Conservation (phyloP, 1,140 invertebrate species). For the Drosophila truncata region DNA sequence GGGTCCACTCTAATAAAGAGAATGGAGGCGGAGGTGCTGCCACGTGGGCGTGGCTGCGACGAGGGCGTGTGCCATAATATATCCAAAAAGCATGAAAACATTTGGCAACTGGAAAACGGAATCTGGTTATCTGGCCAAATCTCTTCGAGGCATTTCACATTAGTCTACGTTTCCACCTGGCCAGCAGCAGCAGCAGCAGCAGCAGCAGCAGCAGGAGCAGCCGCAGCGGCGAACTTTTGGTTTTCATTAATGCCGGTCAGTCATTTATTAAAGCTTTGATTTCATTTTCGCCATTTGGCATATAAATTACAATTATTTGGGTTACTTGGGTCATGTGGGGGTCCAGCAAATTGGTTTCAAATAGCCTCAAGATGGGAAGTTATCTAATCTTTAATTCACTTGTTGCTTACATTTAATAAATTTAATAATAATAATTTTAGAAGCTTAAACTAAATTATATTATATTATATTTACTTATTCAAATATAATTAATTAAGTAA, state of each 20-base stretch:
- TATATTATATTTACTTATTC: not conserved
- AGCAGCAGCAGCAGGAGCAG: conserved; percentile 11
- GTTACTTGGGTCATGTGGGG: conserved; percentile 51
- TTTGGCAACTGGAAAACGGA: conserved; percentile 52
- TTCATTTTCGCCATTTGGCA: conserved; percentile 31
- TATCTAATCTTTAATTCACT: conserved; percentile 15
- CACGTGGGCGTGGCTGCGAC: conserved; percentile 32
- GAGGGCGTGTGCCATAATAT: conserved; percentile 52
- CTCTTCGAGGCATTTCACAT: conserved; percentile 56
- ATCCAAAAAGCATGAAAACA: conserved; percentile 28
- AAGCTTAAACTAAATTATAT: too few relatives aligned
- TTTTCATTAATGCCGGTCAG: conserved; percentile 31
- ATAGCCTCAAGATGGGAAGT: conserved; percentile 16
- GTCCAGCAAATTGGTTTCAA: conserved; percentile 6
- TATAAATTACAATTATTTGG: conserved; percentile 55
- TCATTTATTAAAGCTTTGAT: conserved; percentile 38
- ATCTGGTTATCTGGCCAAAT: conserved; percentile 52
- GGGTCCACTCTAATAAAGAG: conserved; percentile 33
- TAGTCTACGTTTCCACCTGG: conserved; percentile 42
- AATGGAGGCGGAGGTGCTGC: conserved; percentile 42
- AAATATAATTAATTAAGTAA: not conserved
- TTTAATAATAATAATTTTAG: not conserved
- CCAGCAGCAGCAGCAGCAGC: conserved; percentile 11
- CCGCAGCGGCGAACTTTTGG: conserved; percentile 17
- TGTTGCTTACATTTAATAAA: not conserved